Evolutionary conservation across 2,113 vertebrate genomes (phyloP), one percentile per base, ranked within the genome.

Genomic region (Pomatostomus ruficeps): DNA sequence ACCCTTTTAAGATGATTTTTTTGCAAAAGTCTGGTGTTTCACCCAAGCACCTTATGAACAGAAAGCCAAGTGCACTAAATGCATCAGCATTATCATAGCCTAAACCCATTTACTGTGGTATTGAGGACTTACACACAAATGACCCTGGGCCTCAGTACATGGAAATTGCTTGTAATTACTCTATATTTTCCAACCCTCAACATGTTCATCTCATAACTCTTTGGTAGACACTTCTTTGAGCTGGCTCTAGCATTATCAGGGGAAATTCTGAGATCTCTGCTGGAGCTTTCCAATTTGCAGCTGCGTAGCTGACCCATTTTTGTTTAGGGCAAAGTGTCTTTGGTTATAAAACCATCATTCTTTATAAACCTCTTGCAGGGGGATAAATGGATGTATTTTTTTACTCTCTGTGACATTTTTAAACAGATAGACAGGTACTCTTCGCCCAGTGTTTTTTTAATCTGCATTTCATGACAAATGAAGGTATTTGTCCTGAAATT

Each of bases 381-480:
- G 92, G 59, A 88, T 88, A 96, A 91, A 85, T 82, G 90, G 63
- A 92, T 66, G 74, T 70, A 93, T 97, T 92, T 92, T 92, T 87
- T 93, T 78, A 96, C 61, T 96, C 77, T 70, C 33, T 86, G 68
- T 20, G 71, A 95, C 85, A 94, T 96, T 97, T 97, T 93, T 57
- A 84, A 90, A 78, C 26, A 51, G 45, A 67, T 71, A 87, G 86
- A 57, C 18, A 92, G 82, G 94, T 63, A 52, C 72, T 92, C 93
- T 95, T 97, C 97, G 70, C 85, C 76, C 85, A 72, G 90, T 52
- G 17, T 90, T 91, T 98, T 97, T 95, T 97, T 95, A 97, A 96
- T 97, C 88, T 97, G 49, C 18, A 20, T 85, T 93, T 96, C 78
- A 84, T 86, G 77, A 96, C 95, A 97, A 97, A 94, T 96, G 77